Evolutionary conservation across 23 tunicate species (phyloP).

Genomic region (Botrylloides violaceus): DNA sequence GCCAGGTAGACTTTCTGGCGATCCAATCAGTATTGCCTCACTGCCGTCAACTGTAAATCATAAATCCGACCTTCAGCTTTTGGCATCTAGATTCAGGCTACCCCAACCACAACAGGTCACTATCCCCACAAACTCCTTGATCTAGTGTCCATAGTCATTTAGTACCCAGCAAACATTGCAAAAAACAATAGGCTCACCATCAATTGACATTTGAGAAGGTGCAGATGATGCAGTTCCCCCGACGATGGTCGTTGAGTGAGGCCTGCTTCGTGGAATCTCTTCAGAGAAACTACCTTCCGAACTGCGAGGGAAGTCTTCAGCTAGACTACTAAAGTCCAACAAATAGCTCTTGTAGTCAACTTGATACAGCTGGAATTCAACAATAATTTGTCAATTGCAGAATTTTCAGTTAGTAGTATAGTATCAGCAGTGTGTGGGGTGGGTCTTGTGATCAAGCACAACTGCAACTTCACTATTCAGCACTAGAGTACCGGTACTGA

Average conservation of each 20-base stretch:
- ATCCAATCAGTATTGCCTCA: background rate
- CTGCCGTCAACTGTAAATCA: background rate
- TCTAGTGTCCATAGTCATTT: no score
- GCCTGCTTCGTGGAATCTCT: background rate
- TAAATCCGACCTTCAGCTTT: background rate
- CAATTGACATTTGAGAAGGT: conserved; percentile 26
- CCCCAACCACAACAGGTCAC: no score
- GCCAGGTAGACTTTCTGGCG: background rate
- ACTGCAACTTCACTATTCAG: no score
- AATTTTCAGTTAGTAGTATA: no score
- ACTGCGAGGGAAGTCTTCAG: conserved; percentile 45
- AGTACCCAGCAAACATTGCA: background rate
- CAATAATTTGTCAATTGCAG: no score
- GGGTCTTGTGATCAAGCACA: no score
- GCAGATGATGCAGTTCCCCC: background rate
- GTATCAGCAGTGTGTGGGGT: no score
- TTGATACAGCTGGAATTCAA: conserved; percentile 65
- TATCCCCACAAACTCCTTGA: no score
- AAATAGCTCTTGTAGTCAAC: conserved; percentile 84
- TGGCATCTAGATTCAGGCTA: background rate
- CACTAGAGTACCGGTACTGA: no score
- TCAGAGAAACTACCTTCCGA: conserved; percentile 11
- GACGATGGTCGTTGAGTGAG: background rate
- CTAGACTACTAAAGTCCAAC: conserved; percentile 90
- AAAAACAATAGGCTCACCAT: background rate